Evolutionary conservation across 2,888 invertebrate species (phyloP), one percentile per base, ranked within the genome.

Genomic region (Mimas tiliae): DNA sequence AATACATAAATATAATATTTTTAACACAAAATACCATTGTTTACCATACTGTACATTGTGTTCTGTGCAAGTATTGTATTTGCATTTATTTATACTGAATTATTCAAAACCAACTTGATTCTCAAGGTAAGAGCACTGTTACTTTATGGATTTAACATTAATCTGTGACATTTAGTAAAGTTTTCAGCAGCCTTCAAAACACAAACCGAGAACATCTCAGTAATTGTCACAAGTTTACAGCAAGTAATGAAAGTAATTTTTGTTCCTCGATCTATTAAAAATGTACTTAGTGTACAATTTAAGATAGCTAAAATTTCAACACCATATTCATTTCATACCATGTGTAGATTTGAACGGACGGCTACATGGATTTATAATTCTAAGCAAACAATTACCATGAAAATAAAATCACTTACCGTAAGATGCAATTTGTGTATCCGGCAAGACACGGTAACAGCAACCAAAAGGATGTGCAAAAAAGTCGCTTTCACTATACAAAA

Each of bases 361-460:
- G 16, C 19, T 38, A 19, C 55, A 34, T 38, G 38, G 16, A 58
- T 58, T 38, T 38, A 16, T 38, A 58, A 58, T 42, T 38, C 38
- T 62, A 58, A 62, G 21, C 33, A 65, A 55, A 52, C 7, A 66
- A 66, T 55, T 69, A 52, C 58, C 65, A 7, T 16, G 12, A 42
- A 58, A 55, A n/a, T n/a, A n/a, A 58, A 58, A 58, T 12, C 6
- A 73, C 85, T 83, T 82, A 91, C 92, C 84, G 85, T 84, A 72
- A 92, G 89, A 71, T 86, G 83, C 71, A 92, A 80, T 76, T 91
- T 91, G 82, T 91, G 92, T 79, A 91, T 91, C 77, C 91, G 87
- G 74, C 87, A 85, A 16, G 84, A 83, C 62, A 86, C 90, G 48
- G 79, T 77, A 48, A 80, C 75, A 69, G 77, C 74, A 67, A 79